Conservation (phyloP, 2,797 vertebrate species). For the Nothura maculosa region DNA sequence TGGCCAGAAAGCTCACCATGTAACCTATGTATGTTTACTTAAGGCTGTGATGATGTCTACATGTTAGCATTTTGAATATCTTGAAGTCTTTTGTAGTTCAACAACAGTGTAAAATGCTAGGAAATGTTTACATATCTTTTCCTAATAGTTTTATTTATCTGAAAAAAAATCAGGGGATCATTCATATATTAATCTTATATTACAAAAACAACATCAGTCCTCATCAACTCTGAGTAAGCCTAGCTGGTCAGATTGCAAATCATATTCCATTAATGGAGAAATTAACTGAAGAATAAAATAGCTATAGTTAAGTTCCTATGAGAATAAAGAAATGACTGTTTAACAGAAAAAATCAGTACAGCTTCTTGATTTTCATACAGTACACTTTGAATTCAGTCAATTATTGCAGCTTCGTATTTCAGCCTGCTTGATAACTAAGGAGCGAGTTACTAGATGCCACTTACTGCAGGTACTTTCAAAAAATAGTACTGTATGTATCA, state of each 20-base stretch:
- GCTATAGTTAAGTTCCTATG: not conserved
- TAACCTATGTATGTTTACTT: not conserved
- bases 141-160: not conserved
- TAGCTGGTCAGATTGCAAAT: not conserved
- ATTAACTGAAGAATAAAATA: not conserved
- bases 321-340: not conserved
- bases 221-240: not conserved
- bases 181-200: not conserved
- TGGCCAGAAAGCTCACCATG: not conserved
- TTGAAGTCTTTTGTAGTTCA: not conserved
- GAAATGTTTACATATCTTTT: not conserved
- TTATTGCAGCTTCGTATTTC: not conserved
- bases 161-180: not conserved
- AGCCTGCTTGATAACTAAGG: not conserved
- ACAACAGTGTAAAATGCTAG: not conserved
- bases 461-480: not conserved
- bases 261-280: not conserved
- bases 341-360: not conserved
- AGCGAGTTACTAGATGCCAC: not conserved
- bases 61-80: not conserved
- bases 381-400: not conserved
- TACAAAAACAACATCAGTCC: not conserved
- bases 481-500: not conserved
- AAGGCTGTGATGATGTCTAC: not conserved
- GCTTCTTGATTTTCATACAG: not conserved